Conservation (phyloP, 2,113 vertebrate genomes). For the Bolborhynchus lineola region DNA sequence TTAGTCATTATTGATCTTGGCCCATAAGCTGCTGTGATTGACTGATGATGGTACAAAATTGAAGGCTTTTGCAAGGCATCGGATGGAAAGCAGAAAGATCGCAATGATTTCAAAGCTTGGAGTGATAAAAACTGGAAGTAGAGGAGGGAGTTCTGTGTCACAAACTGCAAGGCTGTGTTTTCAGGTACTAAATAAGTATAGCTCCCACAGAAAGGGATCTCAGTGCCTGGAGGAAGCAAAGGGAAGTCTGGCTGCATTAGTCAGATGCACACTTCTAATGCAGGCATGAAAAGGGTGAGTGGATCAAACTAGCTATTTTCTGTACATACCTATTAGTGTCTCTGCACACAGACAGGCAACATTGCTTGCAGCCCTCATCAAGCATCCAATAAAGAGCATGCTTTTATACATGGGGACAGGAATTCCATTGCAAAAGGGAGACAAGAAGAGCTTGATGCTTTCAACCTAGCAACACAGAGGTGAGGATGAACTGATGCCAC, state of each 20-base stretch:
- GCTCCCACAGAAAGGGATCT: not conserved
- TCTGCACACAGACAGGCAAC: not conserved
- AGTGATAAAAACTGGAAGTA: not conserved
- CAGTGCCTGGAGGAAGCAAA: not conserved
- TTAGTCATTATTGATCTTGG: not conserved
- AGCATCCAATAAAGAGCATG: not conserved
- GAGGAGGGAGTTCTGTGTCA: not conserved
- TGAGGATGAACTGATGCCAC: not conserved
- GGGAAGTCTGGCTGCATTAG: not conserved
- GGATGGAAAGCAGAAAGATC: not conserved
- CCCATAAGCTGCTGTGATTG: not conserved
- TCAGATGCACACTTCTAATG: too few species aligned
- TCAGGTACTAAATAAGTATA: not conserved
- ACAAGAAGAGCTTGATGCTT: too few species aligned
- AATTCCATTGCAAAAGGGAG: not conserved
- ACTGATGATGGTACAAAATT: not conserved
- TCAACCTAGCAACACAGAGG: not conserved
- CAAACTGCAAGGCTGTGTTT: not conserved
- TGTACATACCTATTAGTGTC: not conserved
- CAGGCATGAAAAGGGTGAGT: not conserved
- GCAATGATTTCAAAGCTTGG: not conserved
- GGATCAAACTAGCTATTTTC: not conserved
- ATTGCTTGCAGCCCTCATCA: not conserved
- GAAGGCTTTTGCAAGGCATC: not conserved
- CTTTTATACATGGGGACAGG: not conserved